Evolutionary conservation across 2,888 invertebrate genomes (phyloP).

Genomic region (Aradus depressus): DNA sequence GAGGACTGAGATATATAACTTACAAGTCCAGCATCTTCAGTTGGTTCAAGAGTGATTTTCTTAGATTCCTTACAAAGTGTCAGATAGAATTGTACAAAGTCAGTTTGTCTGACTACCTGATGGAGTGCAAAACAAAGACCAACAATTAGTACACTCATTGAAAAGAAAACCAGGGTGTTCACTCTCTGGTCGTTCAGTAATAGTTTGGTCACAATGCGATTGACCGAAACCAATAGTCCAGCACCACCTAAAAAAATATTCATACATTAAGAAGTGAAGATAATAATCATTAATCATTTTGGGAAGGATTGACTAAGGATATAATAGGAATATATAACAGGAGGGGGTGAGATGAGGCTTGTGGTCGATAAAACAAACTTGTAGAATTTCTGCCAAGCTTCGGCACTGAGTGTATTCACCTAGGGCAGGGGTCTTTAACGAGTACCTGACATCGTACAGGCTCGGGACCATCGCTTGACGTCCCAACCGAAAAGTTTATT

Average conservation of each 20-base stretch:
- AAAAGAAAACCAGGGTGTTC: conserved; percentile 80
- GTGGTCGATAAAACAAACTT: no score
- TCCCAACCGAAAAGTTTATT: no score
- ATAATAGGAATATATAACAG: not conserved
- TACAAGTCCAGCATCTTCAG: conserved; percentile 73
- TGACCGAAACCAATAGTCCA: conserved; percentile 75
- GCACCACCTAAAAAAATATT: conserved; percentile 54
- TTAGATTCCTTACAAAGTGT: conserved; percentile 60
- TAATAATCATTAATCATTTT: not conserved
- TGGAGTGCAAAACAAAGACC: conserved; percentile 67
- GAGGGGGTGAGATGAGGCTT: no score
- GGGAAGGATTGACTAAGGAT: no score
- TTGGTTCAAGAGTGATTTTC: conserved; percentile 70
- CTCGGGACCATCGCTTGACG: no score
- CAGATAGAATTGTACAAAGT: conserved; percentile 74
- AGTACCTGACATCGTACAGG: no score
- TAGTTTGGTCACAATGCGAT: conserved; percentile 72
- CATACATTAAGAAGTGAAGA: not conserved
- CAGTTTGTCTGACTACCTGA: conserved; percentile 62
- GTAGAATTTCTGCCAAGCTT: no score
- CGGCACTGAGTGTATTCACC: not conserved
- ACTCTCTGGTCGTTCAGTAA: conserved; percentile 61
- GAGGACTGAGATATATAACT: no score
- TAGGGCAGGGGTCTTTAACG: no score
- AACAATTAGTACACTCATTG: conserved; percentile 64